A percentile compares a stretch with the other conserved stretches of the same genome.
Conservation (phyloP, 1,140 invertebrate genomes). For the Drosophila ananassae region DNA sequence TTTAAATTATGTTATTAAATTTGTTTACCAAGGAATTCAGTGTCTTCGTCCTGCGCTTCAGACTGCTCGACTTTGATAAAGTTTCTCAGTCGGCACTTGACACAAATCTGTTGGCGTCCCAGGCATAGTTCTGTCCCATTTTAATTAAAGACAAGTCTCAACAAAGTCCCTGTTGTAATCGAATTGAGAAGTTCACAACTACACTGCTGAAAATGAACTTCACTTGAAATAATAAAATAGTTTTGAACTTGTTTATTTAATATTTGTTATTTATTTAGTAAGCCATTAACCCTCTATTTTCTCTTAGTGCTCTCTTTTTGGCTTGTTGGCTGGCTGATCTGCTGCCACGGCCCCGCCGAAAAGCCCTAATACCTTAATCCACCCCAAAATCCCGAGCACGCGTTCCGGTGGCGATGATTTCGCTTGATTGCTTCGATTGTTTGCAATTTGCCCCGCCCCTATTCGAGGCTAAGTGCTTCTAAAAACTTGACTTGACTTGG, state of each 20-base stretch:
- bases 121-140: conserved; percentile 40
- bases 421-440: conserved; percentile 79
- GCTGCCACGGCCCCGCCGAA: conserved; percentile 37
- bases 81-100: conserved; percentile 33
- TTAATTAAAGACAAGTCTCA: conserved; percentile 50
- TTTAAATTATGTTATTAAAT: conserved; percentile 65
- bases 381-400: conserved; percentile 64
- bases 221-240: neutral
- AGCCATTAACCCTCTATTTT: neutral
- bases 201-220: neutral
- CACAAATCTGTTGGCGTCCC: conserved; percentile 38
- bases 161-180: conserved; percentile 49
- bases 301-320: neutral
- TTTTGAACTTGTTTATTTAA: neutral
- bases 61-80: conserved; percentile 30
- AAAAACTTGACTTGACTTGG: conserved; percentile 46
- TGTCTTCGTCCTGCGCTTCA: conserved; percentile 1
- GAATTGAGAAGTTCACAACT: conserved; percentile 53
- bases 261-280: neutral
- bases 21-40: conserved; percentile 39
- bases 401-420: conserved; percentile 67
- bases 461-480: conserved; percentile 35
- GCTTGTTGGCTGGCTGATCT: conserved; percentile 20
- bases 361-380: conserved; percentile 59
- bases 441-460: conserved; percentile 51